These are phyloP conservation scores for Sebastes ruberrimus DNA, from an alignment of 2,797 vertebrate species.

Conservation along the genomic window DNA sequence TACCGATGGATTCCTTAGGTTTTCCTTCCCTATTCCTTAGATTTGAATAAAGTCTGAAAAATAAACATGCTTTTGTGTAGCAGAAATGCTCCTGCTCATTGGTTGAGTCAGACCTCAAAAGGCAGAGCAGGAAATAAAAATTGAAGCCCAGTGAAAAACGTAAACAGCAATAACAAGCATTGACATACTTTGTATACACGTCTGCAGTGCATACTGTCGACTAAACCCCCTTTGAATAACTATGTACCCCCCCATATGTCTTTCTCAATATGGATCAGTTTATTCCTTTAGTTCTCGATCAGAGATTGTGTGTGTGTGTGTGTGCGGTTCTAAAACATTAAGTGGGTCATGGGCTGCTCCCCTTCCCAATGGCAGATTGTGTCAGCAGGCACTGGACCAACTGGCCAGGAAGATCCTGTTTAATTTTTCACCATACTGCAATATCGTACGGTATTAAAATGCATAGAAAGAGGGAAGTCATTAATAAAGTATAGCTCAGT, in stretches of 20 bases:
- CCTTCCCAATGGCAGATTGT: constrained; percentile 69
- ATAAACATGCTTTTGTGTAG: no score
- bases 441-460: constrained; percentile 66
- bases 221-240: not conserved
- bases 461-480: constrained; percentile 63
- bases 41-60: not conserved
- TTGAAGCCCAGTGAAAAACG: not conserved
- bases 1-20: no score
- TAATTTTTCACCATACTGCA: constrained; percentile 65
- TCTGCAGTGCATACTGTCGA: not conserved
- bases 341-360: constrained; percentile 69
- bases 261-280: not conserved
- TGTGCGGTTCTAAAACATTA: constrained; percentile 52
- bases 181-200: not conserved
- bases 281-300: not conserved
- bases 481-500: constrained; percentile 68
- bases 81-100: not conserved
- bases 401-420: constrained; percentile 58
- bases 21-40: no score
- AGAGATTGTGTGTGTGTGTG: constrained; percentile 1
- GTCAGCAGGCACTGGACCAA: constrained; percentile 66
- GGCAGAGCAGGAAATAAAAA: not conserved
- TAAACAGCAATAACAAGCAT: not conserved
- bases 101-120: not conserved
- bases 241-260: not conserved